Evolutionary conservation across 2,888 invertebrate genomes (phyloP).

Genomic region (Stomorhina lunata): DNA sequence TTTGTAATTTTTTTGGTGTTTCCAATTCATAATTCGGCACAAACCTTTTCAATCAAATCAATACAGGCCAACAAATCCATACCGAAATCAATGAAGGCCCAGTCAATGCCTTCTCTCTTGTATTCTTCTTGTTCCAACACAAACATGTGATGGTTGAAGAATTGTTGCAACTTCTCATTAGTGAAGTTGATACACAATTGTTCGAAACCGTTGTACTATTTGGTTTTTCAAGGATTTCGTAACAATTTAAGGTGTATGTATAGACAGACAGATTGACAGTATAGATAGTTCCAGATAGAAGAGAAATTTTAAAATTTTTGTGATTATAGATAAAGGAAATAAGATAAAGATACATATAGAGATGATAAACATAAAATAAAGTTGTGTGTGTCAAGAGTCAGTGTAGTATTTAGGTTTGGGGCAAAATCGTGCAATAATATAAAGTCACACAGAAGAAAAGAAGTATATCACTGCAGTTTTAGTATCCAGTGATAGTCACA

Average conservation of each 20-base stretch:
- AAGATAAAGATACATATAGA: neutral
- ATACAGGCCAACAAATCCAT: slow-evolving; percentile 99
- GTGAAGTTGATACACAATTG: slow-evolving; percentile 99
- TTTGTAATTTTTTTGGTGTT: slow-evolving; percentile 5
- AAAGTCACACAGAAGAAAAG: neutral
- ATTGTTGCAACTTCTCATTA: slow-evolving; percentile 99
- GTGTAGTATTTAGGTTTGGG: neutral
- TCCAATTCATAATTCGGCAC: no score
- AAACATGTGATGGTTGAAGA: slow-evolving; percentile 99
- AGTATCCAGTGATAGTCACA: neutral
- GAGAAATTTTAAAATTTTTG: slow-evolving; percentile 8
- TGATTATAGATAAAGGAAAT: no score
- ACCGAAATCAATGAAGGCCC: slow-evolving; percentile 99
- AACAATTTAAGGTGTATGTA: neutral
- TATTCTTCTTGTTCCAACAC: slow-evolving; percentile 99
- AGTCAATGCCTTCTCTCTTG: slow-evolving; percentile 97
- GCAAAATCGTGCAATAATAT: slow-evolving; percentile 2
- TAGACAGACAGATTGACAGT: neutral
- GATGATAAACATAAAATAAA: neutral
- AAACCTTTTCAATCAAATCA: slow-evolving; percentile 98
- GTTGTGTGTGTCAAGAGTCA: neutral
- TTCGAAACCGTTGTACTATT: slow-evolving; percentile 98
- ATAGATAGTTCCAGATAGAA: slow-evolving; percentile 24
- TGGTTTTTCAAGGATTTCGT: slow-evolving; percentile 32
- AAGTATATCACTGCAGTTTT: slow-evolving; percentile 2